Base-by-base conservation (phyloP, 1,140 invertebrate genomes). In the Kradibia gibbosae region DNA sequence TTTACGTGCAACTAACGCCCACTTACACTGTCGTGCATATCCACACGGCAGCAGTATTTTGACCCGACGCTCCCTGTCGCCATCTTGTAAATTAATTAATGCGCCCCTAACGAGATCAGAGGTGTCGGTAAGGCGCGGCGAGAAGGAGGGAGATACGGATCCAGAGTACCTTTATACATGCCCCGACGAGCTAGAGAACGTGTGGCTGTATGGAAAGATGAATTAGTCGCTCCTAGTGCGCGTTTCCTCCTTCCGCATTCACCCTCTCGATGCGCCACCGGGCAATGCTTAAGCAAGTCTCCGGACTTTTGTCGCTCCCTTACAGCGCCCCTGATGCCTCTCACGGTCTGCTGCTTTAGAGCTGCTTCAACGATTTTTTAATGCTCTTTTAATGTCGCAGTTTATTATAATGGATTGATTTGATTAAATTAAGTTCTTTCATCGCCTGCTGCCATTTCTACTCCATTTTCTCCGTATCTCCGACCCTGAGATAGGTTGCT, bases 81-180 rank as follows among this genome's bases (percentile, higher is more conserved):
- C 88, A 88, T 90, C 87, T 90, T 91, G 88, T 88, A 89, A 90
- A 90, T 89, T 88, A 91, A 89, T 90, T 90, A 91, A 89, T 89
- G 88, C 85, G 84, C 83, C 84, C 85, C 85, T 90, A 90, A 90
- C 88, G 87, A 90, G 89, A 90, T 91, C 88, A 89, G 87, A 88
- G 88, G 89, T 88, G 89, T 90, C 87, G 88, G 85, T 62, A 71
- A 72, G 86, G 83, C 79, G 81, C 76, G 83, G 73, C 83, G 48
- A 62, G 77, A 70, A 82, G 60, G 25, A 73, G 74, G 53, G 67
- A 57, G 85, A 80, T 79, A 79, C 77, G 82, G 75, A 82, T 70
- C 80, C 80, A 55, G 74, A 84, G 50, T 74, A 34, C 71, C 50
- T 50, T 71, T 70, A 22, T 71, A 39, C 5, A 67, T 25, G 42